phyloP scores from a whole-genome alignment of 1,140 invertebrate genomes.

The Lordiphosa stackelbergi region DNA sequence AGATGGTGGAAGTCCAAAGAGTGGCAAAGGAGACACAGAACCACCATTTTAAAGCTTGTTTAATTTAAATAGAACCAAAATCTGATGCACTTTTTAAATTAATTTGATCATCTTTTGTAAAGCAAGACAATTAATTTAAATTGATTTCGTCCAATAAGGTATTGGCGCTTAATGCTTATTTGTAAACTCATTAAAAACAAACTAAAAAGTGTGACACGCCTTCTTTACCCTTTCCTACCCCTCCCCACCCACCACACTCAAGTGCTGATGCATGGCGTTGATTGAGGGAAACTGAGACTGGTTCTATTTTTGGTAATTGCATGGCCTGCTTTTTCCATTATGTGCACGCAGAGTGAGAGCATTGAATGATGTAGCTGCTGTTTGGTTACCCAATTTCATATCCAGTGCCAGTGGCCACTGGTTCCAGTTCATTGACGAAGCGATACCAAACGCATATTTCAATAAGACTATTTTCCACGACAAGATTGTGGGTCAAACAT shows the following conservation, averaged over 20 bases:
- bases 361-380: conserved; percentile 2
- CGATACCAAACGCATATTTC: conserved; percentile 49
- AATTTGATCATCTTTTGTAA: no score
- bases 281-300: conserved; percentile 35
- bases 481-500: conserved; percentile 58
- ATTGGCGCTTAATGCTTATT: no score
- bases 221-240: conserved; percentile 8
- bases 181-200: no score
- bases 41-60: no score
- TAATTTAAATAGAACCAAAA: no score
- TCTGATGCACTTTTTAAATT: no score
- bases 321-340: conserved; percentile 54
- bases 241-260: conserved; percentile 7
- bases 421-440: conserved; percentile 59
- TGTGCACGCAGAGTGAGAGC: conserved; percentile 8
- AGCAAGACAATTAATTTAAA: no score
- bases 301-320: conserved; percentile 68
- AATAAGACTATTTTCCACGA: conserved; percentile 36
- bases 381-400: conserved; percentile 6
- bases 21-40: no score
- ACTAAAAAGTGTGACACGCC: no score
- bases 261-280: conserved; percentile 33
- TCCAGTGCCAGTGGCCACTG: conserved; percentile 7
- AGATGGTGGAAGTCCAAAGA: no score
- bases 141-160: no score